Percentiles rank a stretch among this genome's conserved stretches.
These are phyloP conservation scores for Agapostemon virescens DNA, from an alignment of 2,888 invertebrate species.

Conservation along the genomic window DNA sequence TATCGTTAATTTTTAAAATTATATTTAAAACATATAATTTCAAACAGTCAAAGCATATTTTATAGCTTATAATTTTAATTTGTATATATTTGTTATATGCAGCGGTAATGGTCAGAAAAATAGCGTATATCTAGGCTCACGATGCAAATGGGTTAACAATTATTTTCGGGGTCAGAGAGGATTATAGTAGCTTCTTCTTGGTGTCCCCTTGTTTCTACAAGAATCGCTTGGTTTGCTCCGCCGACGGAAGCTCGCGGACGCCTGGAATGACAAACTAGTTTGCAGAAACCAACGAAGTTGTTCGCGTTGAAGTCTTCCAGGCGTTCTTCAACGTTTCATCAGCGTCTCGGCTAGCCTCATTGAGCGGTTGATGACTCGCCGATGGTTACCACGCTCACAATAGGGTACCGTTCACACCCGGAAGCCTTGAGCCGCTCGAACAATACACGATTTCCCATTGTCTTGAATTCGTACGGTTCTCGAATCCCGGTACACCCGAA, in stretches of 20 bases:
- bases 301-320: neutral
- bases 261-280: neutral
- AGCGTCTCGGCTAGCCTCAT: neutral
- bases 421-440: neutral
- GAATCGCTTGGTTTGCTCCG: neutral
- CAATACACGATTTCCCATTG: neutral
- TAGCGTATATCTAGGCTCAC: no score
- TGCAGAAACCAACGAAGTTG: neutral
- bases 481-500: constrained; percentile 1
- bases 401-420: constrained; percentile 7
- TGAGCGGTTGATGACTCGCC: constrained; percentile 12
- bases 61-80: no score
- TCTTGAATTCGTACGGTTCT: constrained; percentile 1
- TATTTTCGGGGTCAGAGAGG: neutral
- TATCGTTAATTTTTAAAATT: no score
- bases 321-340: neutral
- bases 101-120: no score
- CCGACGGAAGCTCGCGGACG: neutral
- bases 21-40: no score
- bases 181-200: neutral
- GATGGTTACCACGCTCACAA: constrained; percentile 12
- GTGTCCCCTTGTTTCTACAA: neutral
- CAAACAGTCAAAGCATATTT: no score
- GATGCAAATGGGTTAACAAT: no score
- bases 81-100: no score